Evolutionary conservation across 2,888 invertebrate species (phyloP).

Genomic region (Cheilosia vulpina): DNA sequence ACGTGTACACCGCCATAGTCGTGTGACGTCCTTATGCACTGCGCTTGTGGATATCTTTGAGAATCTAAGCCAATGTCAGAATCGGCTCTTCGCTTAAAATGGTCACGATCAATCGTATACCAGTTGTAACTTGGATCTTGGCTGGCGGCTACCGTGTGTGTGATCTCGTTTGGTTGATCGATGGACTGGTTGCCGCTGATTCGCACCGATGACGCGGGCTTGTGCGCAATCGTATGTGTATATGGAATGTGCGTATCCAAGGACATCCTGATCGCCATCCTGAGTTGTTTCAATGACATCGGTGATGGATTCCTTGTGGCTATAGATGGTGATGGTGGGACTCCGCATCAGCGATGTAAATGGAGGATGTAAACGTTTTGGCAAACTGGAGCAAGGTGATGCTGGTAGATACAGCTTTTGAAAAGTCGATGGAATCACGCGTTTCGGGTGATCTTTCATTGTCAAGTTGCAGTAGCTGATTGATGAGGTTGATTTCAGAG

Average conservation of each 20-base stretch:
- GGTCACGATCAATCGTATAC: conserved; percentile 72
- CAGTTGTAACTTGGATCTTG: conserved; percentile 49
- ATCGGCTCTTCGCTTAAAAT: conserved; percentile 67
- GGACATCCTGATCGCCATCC: conserved; percentile 63
- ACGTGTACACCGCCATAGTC: conserved; percentile 1
- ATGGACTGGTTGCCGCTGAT: conserved; percentile 44
- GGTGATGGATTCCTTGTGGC: conserved; percentile 67
- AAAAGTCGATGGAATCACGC: background rate
- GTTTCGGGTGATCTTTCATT: conserved; percentile 13
- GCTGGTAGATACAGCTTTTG: background rate
- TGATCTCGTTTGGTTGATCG: conserved; percentile 63
- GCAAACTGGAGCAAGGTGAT: conserved; percentile 56
- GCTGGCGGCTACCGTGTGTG: conserved; percentile 24
- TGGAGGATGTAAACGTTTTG: conserved; percentile 28
- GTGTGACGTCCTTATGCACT: conserved; percentile 63
- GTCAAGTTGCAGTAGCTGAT: conserved; percentile 1
- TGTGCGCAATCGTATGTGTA: conserved; percentile 29
- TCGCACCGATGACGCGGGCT: conserved; percentile 55
- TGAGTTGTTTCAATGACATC: conserved; percentile 29
- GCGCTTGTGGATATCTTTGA: conserved; percentile 68
- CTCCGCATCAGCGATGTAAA: background rate
- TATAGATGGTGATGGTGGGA: conserved; percentile 53
- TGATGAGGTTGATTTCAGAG: conserved; percentile 4
- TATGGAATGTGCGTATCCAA: conserved; percentile 37
- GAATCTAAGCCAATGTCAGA: conserved; percentile 74